Conservation (phyloP, 1,140 invertebrate species). For the Lethrus apterus region DNA sequence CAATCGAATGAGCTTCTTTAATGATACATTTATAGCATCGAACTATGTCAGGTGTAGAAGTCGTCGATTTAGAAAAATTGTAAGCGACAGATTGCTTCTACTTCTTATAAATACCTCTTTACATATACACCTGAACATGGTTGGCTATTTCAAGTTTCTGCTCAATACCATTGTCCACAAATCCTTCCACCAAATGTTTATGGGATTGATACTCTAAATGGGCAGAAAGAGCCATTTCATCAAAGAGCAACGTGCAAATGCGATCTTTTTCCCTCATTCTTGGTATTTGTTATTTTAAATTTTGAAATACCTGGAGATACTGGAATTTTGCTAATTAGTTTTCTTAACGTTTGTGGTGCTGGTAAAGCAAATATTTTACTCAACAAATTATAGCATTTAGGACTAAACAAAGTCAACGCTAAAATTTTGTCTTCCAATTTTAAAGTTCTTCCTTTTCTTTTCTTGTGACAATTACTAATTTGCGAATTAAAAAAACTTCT, state of each 20-base stretch:
- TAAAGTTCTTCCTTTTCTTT: too few species aligned
- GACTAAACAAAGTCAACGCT: constrained; percentile 20
- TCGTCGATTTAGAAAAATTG: constrained; percentile 3
- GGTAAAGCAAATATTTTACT: constrained; percentile 21
- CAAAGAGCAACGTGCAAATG: too few species aligned
- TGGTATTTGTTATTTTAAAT: too few species aligned
- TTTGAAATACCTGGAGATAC: too few species aligned
- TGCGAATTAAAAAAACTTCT: too few species aligned
- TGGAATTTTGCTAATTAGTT: constrained; percentile 4
- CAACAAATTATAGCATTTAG: constrained; percentile 26
- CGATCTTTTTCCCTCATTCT: neutral
- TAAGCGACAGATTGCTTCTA: constrained; percentile 17
- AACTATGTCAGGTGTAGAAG: neutral
- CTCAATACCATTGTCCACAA: neutral
- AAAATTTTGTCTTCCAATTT: constrained; percentile 25
- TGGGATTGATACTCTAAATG: constrained; percentile 2
- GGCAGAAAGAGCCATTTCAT: too few species aligned
- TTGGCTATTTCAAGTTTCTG: neutral
- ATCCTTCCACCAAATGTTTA: neutral
- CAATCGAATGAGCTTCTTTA: neutral
- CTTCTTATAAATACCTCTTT: constrained; percentile 3
- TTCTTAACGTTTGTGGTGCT: constrained; percentile 20
- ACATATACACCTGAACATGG: constrained; percentile 8
- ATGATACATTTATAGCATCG: constrained; percentile 4
- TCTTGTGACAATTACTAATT: too few species aligned